A percentile compares a stretch with the other conserved stretches of the same genome.
Conservation (phyloP, 2,113 vertebrate species). For the Vulpes vulpes region DNA sequence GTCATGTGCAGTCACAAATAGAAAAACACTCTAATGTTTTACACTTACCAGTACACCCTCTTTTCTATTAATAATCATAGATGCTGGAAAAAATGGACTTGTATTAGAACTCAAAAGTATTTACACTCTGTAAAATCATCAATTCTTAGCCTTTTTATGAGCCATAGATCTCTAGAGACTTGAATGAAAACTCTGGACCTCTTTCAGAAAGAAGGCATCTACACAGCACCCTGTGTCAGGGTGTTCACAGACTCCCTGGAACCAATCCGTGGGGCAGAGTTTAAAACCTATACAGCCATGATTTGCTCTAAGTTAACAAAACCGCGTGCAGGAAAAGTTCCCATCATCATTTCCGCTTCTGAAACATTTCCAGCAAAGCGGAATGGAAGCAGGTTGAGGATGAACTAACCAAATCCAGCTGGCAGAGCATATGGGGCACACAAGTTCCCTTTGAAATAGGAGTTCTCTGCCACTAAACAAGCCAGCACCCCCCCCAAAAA, state of each 20-base stretch:
- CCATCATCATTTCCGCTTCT: background rate
- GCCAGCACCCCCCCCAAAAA: background rate
- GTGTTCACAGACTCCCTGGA: background rate
- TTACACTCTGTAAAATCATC: background rate
- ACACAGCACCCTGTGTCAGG: background rate
- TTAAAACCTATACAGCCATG: background rate
- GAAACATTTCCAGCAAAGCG: background rate
- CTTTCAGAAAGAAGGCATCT: background rate
- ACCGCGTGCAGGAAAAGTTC: background rate
- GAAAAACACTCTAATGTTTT: background rate
- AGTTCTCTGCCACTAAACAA: background rate
- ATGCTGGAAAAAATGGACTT: background rate
- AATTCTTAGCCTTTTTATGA: slow-evolving; percentile 4
- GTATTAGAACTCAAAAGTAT: background rate
- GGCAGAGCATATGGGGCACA: too few relatives aligned
- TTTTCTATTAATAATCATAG: slow-evolving; percentile 24
- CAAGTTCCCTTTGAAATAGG: background rate
- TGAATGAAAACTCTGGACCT: background rate
- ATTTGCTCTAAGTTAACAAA: background rate
- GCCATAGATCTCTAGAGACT: background rate
- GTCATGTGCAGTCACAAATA: background rate
- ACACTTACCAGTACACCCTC: background rate
- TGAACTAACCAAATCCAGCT: background rate
- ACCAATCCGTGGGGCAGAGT: background rate
- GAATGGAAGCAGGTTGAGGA: background rate